A percentile compares a stretch with the other conserved stretches of the same genome.
Evolutionary conservation across 2,797 vertebrate genomes (phyloP).

Genomic region (Chlorospingus flavigularis): DNA sequence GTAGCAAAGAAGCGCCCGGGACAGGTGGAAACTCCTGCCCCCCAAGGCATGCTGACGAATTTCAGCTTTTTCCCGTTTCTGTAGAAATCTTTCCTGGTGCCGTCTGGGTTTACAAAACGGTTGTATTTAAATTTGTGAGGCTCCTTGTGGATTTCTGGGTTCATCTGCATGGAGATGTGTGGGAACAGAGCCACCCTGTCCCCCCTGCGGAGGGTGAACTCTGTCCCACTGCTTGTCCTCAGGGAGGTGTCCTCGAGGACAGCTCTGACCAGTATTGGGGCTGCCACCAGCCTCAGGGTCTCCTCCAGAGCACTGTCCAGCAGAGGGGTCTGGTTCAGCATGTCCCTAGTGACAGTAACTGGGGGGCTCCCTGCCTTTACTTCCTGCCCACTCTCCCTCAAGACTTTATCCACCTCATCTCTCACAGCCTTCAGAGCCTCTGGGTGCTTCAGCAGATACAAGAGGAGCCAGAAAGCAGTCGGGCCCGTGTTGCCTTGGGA

Average conservation of each 20-base stretch:
- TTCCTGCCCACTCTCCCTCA: slow-evolving; percentile 75
- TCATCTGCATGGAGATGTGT: slow-evolving; percentile 80
- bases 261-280: slow-evolving; percentile 80
- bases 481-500: slow-evolving; percentile 92
- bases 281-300: slow-evolving; percentile 79
- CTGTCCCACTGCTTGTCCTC: slow-evolving; percentile 73
- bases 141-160: slow-evolving; percentile 86
- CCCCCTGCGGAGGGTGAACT: slow-evolving; percentile 80
- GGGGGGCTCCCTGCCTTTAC: slow-evolving; percentile 42
- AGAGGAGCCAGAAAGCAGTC: slow-evolving; percentile 87
- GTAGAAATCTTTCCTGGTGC: slow-evolving; percentile 85
- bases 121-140: slow-evolving; percentile 85
- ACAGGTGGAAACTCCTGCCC: slow-evolving; percentile 85
- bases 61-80: slow-evolving; percentile 85
- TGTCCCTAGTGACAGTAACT: slow-evolving; percentile 76
- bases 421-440: slow-evolving; percentile 84
- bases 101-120: slow-evolving; percentile 82
- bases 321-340: slow-evolving; percentile 80
- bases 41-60: slow-evolving; percentile 91
- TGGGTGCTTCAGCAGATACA: slow-evolving; percentile 87
- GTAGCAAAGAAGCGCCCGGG: slow-evolving; percentile 88
- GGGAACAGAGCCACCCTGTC: slow-evolving; percentile 88
- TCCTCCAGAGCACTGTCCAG: slow-evolving; percentile 90
- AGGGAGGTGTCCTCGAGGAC: slow-evolving; percentile 78
- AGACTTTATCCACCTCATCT: slow-evolving; percentile 77